phyloP scores from a whole-genome alignment of 2,113 vertebrate species.

The Laticauda colubrina region DNA sequence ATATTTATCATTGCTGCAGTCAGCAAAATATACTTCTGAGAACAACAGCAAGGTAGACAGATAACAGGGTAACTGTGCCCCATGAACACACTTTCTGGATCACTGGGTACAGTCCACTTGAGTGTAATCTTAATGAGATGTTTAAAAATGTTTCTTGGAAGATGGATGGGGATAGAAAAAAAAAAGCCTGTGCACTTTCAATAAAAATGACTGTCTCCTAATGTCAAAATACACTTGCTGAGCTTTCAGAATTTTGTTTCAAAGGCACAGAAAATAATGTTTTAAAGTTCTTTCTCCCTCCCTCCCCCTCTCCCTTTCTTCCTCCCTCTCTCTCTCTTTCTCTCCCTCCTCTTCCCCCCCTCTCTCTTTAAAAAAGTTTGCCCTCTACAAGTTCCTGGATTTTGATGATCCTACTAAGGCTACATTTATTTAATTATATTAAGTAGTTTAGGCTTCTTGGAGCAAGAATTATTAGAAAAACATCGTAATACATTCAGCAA shows the following conservation, averaged over 20 bases:
- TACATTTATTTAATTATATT: background rate
- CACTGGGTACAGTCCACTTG: constrained; percentile 27
- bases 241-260: background rate
- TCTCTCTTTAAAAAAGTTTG: background rate
- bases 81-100: constrained; percentile 48
- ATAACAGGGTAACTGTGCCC: constrained; percentile 24
- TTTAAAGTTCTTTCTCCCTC: background rate
- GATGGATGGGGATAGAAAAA: constrained; percentile 9
- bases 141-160: constrained; percentile 16
- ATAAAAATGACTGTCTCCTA: constrained; percentile 1
- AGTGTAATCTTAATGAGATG: constrained; percentile 38
- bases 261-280: background rate
- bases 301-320: accelerated
- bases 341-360: accelerated
- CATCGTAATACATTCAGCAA: background rate
- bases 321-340: too few species aligned
- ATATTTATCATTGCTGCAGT: constrained; percentile 46
- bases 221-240: background rate
- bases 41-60: constrained; percentile 26
- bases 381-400: background rate
- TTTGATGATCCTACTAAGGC: background rate
- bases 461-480: background rate
- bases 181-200: constrained; percentile 30
- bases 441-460: background rate
- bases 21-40: constrained; percentile 40